Evolutionary conservation across 2,888 invertebrate species (phyloP), one percentile per base, ranked within the genome.

Genomic region (Trichopria drosophilae): DNA sequence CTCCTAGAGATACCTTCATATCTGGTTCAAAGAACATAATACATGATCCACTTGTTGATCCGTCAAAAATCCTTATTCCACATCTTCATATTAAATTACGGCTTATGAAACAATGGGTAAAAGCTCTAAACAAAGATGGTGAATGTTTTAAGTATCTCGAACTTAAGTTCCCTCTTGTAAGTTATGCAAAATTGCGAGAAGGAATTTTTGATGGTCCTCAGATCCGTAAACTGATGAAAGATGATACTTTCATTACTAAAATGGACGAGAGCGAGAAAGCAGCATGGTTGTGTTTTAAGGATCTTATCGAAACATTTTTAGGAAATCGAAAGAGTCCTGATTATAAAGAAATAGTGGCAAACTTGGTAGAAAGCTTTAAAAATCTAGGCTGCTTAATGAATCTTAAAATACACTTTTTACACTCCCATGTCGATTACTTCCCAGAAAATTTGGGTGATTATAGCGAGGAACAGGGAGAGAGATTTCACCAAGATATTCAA

Each of bases 291-390:
- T 20, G 32, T 10, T 56, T 62, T 36, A 37, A 42, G 6, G 22
- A 19, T 3, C 47, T 55, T 3, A 36, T 58, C n/a, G 20, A 54
- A 40, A 50, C 56, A 42, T 61, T 58, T 36, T 46, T 55, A 2
- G 61, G 53, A 13, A 58, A 61, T 18, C 50, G 58, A 46, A 52
- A 55, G 52, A 34, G 39, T 15, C 20, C 32, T 39, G 52, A 61
- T 37, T 62, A 58, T 45, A 40, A 24, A 23, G 50, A 59, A 45
- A 48, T 58, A 19, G 57, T 60, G 6, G 42, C 46, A 47, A 50
- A 51, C 26, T 56, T 68, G 58, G 36, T 67, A 36, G 16, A 5
- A 16, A 49, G 42, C 15, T 50, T 64, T 16, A 29, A 46, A 35
- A 18, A 15, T 6, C 13, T 31, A 22, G 29, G 43, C 4, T 32